A percentile compares a stretch with the other conserved stretches of the same genome.
These are phyloP conservation scores for Ctenicera cuprea DNA, from an alignment of 2,888 invertebrate genomes.

Conservation along the genomic window DNA sequence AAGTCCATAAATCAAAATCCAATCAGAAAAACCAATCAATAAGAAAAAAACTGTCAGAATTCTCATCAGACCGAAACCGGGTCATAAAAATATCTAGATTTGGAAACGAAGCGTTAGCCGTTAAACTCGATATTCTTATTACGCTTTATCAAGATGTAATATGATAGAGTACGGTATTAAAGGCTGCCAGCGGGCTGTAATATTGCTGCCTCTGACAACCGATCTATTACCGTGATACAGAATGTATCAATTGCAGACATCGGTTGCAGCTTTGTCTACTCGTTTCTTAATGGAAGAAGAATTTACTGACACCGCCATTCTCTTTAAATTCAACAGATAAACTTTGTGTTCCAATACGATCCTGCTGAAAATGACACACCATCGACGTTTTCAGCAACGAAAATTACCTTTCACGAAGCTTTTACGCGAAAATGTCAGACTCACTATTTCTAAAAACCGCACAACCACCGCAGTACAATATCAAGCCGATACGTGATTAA, in stretches of 20 bases:
- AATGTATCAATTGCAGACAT: slow-evolving; percentile 63
- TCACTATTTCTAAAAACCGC: slow-evolving; percentile 12
- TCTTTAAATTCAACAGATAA: slow-evolving; percentile 40
- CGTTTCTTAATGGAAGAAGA: slow-evolving; percentile 48
- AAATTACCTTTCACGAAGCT: slow-evolving; percentile 20
- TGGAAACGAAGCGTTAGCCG: slow-evolving; percentile 50
- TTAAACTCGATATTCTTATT: slow-evolving; percentile 54
- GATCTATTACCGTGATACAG: slow-evolving; percentile 62
- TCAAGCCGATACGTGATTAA: slow-evolving; percentile 41
- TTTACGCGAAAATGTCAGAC: neutral
- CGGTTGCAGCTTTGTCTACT: slow-evolving; percentile 49
- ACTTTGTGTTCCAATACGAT: neutral
- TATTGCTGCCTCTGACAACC: slow-evolving; percentile 62
- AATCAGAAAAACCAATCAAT: slow-evolving; percentile 54
- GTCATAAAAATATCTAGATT: slow-evolving; percentile 52
- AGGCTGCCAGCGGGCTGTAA: slow-evolving; percentile 57
- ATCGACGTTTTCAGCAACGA: slow-evolving; percentile 2
- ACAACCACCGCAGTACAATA: slow-evolving; percentile 13
- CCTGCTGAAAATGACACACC: slow-evolving; percentile 20
- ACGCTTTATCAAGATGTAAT: slow-evolving; percentile 53
- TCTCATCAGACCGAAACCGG: slow-evolving; percentile 49
- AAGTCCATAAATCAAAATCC: slow-evolving; percentile 56
- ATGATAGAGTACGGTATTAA: slow-evolving; percentile 54
- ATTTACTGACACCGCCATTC: slow-evolving; percentile 39
- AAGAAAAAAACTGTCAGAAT: slow-evolving; percentile 51